Evolutionary conservation across 2,797 vertebrate genomes (phyloP).

Genomic region (Acanthornis magna): DNA sequence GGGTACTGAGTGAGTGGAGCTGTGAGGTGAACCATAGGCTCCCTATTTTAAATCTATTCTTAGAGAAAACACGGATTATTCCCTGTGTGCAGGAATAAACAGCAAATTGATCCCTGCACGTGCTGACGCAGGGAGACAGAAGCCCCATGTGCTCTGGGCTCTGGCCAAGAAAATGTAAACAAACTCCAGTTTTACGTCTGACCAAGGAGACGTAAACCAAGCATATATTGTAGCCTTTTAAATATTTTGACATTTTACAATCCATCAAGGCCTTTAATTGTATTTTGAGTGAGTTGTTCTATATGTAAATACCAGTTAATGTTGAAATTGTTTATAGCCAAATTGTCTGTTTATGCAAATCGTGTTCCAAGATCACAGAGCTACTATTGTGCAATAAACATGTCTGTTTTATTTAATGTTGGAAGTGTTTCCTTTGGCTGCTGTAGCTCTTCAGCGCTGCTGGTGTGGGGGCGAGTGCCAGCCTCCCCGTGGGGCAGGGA

Average conservation of each 20-base stretch:
- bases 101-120: not conserved
- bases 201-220: constrained; percentile 63
- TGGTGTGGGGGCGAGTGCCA: not conserved
- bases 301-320: constrained; percentile 79
- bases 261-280: constrained; percentile 77
- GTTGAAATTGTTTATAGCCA: constrained; percentile 78
- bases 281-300: constrained; percentile 78
- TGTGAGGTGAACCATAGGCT: not conserved
- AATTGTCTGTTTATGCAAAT: constrained; percentile 81
- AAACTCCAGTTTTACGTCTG: constrained; percentile 40
- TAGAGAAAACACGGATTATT: not conserved
- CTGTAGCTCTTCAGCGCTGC: not conserved
- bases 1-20: fast-evolving
- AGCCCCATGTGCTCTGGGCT: not conserved
- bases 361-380: constrained; percentile 68
- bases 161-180: constrained; percentile 11
- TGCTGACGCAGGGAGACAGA: not conserved
- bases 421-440: constrained; percentile 52
- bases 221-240: constrained; percentile 64
- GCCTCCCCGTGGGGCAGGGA: not conserved
- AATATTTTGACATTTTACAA: constrained; percentile 73
- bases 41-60: not conserved
- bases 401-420: constrained; percentile 72
- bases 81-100: not conserved
- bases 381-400: constrained; percentile 70